A percentile compares a stretch with the other conserved stretches of the same genome.
phyloP scores from a whole-genome alignment of 2,888 invertebrate genomes.

The Teleogryllus oceanicus region DNA sequence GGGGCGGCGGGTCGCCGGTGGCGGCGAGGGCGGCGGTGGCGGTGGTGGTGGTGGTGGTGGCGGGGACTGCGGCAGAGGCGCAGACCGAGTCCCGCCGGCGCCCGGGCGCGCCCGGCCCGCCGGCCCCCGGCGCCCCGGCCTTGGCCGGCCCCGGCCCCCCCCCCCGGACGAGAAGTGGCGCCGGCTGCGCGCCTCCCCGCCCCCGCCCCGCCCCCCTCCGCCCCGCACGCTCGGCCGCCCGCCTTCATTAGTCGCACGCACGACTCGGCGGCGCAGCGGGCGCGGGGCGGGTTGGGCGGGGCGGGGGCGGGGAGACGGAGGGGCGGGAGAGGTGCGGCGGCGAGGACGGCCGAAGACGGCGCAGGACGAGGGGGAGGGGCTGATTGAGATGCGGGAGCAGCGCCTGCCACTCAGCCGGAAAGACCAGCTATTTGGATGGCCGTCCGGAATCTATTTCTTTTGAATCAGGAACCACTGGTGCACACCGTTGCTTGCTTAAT shows the following conservation, averaged over 20 bases:
- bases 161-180: neutral
- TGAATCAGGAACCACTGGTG: too few species aligned
- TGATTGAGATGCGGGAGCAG: too few species aligned
- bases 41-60: neutral
- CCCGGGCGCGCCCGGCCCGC: neutral
- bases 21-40: neutral
- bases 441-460: too few species aligned
- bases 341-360: neutral
- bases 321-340: neutral
- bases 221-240: neutral
- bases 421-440: too few species aligned
- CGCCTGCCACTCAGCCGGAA: too few species aligned
- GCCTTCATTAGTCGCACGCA: conserved; percentile 18
- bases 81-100: neutral
- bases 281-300: neutral
- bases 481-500: too few species aligned
- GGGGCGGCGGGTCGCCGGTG: neutral
- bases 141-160: neutral
- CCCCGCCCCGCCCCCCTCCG: neutral
- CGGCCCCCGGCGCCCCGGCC: neutral
- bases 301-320: neutral
- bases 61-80: neutral
- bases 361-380: too few species aligned
- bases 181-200: neutral
- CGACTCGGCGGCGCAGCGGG: neutral